Conservation (phyloP, 2,113 vertebrate species). For the Trogon melanurus region DNA sequence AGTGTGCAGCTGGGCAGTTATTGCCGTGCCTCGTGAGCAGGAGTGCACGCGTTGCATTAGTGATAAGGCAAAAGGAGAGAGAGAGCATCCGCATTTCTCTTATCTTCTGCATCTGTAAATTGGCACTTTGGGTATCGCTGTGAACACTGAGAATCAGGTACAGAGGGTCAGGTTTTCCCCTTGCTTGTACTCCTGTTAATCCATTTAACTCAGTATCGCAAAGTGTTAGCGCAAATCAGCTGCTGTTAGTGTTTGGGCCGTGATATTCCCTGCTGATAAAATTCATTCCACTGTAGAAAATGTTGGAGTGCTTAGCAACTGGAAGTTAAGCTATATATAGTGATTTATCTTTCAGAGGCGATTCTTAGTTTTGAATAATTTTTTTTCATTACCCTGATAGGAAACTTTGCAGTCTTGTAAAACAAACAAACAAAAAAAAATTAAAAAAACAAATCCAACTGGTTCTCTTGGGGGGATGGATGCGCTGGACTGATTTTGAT, state of each 20-base stretch:
- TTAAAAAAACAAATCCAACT: neutral
- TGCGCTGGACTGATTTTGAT: neutral
- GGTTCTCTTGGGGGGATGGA: neutral
- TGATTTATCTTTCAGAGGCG: neutral
- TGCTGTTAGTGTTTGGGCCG: neutral
- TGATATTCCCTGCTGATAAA: neutral
- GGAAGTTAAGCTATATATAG: neutral
- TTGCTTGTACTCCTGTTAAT: neutral
- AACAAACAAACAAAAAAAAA: neutral
- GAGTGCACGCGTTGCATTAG: neutral
- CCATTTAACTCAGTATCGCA: neutral
- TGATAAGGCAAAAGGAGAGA: neutral
- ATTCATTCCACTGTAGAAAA: neutral
- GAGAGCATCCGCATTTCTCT: neutral
- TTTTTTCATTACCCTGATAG: neutral
- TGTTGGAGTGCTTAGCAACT: neutral
- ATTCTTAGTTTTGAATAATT: neutral
- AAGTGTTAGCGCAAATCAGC: neutral
- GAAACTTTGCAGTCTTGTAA: neutral
- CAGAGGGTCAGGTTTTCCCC: neutral
- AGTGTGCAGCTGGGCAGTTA: neutral
- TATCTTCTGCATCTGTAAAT: neutral
- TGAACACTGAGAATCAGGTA: neutral
- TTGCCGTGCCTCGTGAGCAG: neutral
- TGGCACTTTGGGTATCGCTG: neutral